These are phyloP conservation scores for Rhinella marina DNA, from an alignment of 2,797 vertebrate species.

Conservation along the genomic window DNA sequence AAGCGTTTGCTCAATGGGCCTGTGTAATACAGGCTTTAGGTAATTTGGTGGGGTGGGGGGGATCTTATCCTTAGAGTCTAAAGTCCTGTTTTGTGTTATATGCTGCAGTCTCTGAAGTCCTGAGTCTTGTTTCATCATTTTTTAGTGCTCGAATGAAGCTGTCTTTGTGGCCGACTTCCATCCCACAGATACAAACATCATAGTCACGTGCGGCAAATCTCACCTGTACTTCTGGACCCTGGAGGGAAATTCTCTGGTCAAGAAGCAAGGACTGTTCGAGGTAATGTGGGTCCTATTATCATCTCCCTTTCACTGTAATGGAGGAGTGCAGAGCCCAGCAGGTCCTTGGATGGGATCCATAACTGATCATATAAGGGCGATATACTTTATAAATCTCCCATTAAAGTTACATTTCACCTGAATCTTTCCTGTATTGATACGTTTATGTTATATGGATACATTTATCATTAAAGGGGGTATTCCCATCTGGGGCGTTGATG, in stretches of 20 bases:
- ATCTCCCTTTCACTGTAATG: background rate
- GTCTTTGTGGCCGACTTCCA: constrained; percentile 96
- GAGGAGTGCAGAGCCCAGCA: background rate
- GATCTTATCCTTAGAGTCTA: too few species aligned
- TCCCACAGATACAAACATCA: constrained; percentile 92
- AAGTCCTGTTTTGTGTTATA: background rate
- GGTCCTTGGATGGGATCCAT: background rate
- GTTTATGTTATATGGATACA: background rate
- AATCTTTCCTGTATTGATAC: background rate
- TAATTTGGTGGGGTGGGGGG: too few species aligned
- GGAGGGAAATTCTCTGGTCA: constrained; percentile 88
- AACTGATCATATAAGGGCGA: background rate
- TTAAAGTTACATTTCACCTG: background rate
- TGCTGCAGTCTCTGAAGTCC: background rate
- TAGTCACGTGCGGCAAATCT: constrained; percentile 97
- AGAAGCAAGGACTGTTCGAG: constrained; percentile 98
- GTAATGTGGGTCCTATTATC: constrained; percentile 69
- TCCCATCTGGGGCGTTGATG: too few species aligned
- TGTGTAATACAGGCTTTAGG: too few species aligned
- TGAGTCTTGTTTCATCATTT: constrained; percentile 47
- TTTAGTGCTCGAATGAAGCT: constrained; percentile 93
- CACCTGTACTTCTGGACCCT: constrained; percentile 97
- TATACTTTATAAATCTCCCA: background rate
- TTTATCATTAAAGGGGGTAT: too few species aligned
- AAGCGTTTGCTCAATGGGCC: too few species aligned